Percentiles rank a stretch among this genome's conserved stretches.
These are phyloP conservation scores for Bhutanitis thaidina DNA, from an alignment of 2,888 invertebrate genomes.

Conservation along the genomic window DNA sequence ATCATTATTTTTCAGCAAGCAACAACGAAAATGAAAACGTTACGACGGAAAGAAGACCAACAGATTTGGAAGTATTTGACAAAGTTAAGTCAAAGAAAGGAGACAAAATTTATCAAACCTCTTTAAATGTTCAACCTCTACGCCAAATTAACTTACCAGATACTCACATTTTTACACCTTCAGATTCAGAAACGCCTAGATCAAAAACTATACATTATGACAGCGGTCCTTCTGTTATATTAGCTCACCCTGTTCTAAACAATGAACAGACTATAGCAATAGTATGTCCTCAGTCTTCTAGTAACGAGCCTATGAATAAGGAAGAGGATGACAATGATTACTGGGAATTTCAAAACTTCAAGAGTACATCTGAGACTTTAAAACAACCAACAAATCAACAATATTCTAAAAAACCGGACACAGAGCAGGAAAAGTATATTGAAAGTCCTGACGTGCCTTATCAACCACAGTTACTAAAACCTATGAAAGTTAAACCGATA, in stretches of 20 bases:
- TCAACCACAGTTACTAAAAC: slow-evolving; percentile 61
- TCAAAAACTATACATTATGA: slow-evolving; percentile 75
- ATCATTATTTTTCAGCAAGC: slow-evolving; percentile 58
- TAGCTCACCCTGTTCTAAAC: slow-evolving; percentile 40
- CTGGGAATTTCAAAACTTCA: slow-evolving; percentile 72
- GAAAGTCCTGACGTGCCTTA: slow-evolving; percentile 33
- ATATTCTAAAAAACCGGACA: background rate
- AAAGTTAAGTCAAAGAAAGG: slow-evolving; percentile 44
- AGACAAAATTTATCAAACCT: slow-evolving; percentile 60
- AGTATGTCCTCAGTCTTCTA: slow-evolving; percentile 22
- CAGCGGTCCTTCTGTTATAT: slow-evolving; percentile 43
- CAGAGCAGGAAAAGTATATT: background rate
- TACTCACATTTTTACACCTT: slow-evolving; percentile 75
- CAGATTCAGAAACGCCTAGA: slow-evolving; percentile 72
- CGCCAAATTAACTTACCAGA: slow-evolving; percentile 72
- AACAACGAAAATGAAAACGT: slow-evolving; percentile 49
- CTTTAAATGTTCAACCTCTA: slow-evolving; percentile 62
- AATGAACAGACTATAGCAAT: slow-evolving; percentile 31
- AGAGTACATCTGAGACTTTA: slow-evolving; percentile 32
- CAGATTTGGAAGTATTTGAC: slow-evolving; percentile 58
- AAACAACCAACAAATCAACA: slow-evolving; percentile 20
- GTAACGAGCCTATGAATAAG: slow-evolving; percentile 25
- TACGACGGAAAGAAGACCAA: slow-evolving; percentile 41
- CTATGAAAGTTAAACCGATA: slow-evolving; percentile 61
- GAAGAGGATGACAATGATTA: slow-evolving; percentile 51